phyloP scores from a whole-genome alignment of 2,888 invertebrate species.

The Idaea biselata region DNA sequence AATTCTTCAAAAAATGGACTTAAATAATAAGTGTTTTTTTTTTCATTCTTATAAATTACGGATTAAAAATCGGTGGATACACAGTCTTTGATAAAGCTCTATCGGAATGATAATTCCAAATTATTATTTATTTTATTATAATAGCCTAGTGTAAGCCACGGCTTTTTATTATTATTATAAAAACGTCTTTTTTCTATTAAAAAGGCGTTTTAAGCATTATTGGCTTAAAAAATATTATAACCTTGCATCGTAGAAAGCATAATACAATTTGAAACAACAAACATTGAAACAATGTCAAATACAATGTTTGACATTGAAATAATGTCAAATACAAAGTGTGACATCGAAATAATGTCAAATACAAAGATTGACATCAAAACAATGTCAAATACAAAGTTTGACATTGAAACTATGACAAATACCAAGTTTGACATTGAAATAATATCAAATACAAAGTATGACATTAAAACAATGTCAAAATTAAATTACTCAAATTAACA shows the following conservation, averaged over 20 bases:
- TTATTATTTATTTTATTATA: conserved; percentile 3
- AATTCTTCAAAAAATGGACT: conserved; percentile 3
- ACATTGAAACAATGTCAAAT: neutral
- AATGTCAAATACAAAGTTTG: too few relatives aligned
- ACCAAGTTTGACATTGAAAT: too few relatives aligned
- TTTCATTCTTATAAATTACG: conserved; percentile 8
- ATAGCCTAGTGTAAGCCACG: too few relatives aligned
- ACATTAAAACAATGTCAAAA: neutral
- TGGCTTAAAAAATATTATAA: neutral
- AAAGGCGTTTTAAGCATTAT: neutral
- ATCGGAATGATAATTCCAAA: conserved; percentile 6
- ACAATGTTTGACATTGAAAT: neutral
- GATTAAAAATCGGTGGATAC: conserved; percentile 36
- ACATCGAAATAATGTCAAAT: neutral
- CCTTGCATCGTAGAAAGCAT: neutral
- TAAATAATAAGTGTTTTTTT: neutral
- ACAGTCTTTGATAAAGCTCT: conserved; percentile 31
- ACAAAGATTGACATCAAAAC: neutral
- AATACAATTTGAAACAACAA: neutral
- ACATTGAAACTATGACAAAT: too few relatives aligned
- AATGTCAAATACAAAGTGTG: too few relatives aligned
- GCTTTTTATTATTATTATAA: conserved; percentile 16
- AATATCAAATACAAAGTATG: too few relatives aligned
- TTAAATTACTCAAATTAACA: too few relatives aligned
- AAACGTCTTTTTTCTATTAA: neutral